These are phyloP conservation scores for Parotocinclus haroldoi DNA, from an alignment of 2,797 vertebrate species.

Conservation along the genomic window DNA sequence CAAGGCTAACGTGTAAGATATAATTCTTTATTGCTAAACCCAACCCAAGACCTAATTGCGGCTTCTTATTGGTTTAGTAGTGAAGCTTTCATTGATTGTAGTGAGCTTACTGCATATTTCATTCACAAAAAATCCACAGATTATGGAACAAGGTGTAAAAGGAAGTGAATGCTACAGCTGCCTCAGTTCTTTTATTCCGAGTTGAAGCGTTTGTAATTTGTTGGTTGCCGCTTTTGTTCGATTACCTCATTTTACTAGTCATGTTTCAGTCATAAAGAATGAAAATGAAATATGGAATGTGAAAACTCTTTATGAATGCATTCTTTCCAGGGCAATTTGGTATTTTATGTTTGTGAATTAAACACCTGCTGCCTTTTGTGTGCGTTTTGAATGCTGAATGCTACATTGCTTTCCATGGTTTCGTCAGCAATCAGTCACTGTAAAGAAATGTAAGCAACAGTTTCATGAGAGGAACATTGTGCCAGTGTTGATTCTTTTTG, in stretches of 20 bases:
- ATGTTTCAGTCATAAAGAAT: constrained; percentile 2
- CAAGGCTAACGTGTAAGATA: neutral
- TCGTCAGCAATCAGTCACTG: neutral
- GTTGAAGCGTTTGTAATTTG: neutral
- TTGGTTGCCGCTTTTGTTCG: neutral
- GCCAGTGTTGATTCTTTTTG: too few species aligned
- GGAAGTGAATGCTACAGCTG: constrained; percentile 1
- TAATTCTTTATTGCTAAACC: neutral
- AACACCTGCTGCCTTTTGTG: constrained; percentile 6
- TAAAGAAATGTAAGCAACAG: too few species aligned
- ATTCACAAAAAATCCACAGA: constrained; percentile 31
- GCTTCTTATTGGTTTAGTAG: constrained; percentile 25
- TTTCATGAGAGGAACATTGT: too few species aligned
- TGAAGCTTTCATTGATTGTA: constrained; percentile 8
- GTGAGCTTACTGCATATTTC: neutral
- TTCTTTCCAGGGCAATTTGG: neutral
- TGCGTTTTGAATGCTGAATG: neutral
- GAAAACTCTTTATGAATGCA: neutral
- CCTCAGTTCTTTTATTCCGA: neutral
- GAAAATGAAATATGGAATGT: neutral
- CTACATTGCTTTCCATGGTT: neutral
- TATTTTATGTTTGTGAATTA: neutral
- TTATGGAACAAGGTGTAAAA: neutral
- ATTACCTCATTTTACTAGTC: neutral
- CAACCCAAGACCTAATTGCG: constrained; percentile 5